Base-by-base conservation (phyloP, 2,888 invertebrate genomes). In the Resseliella maxima region DNA sequence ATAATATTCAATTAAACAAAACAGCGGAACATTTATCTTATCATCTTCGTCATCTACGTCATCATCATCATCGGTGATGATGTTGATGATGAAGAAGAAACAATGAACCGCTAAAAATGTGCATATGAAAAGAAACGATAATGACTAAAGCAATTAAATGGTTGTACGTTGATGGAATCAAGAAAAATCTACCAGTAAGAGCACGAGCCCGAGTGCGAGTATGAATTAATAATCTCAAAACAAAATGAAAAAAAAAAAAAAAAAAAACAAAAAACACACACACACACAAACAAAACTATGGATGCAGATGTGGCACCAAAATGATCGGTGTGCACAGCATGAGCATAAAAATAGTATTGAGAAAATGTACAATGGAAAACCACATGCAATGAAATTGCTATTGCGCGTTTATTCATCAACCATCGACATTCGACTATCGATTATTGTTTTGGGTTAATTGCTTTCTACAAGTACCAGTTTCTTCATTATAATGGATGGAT, bases 91-190 rank as follows among this genome's bases (percentile, higher is more conserved):
- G 18, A 50, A 41, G 12, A 21, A 50, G 1, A 59, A 59, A 59
- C 59, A 59, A 59, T 59, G n/a, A 59, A 59, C n/a, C 27, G 59
- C 24, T 24, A 12, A 27, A 59, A 59, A 24, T n/a, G 59, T 59
- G 59, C 59, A 59, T 59, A 59, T 59, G 59, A 59, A 59, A 59
- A 59, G 5, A 59, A 59, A 59, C 59, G 59, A 18, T 59, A 59
- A 59, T 59, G 59, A 59, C 59, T 59, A 27, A 59, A 59, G 59
- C 59, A 59, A 59, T 59, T 24, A 59, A 59, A 59, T 59, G 59
- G 59, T 59, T 59, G 3, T 59, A 24, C 27, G 50, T 18, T 59
- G 59, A 59, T 59, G 59, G 59, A 27, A 59, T 59, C 24, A 59
- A 12, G 59, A 59, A 24, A 59, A 12, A 59, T n/a, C n/a, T n/a